Percentiles rank a stretch among this genome's conserved stretches.
phyloP scores from a whole-genome alignment of 2,888 invertebrate genomes.

The Aplocera efformata region DNA sequence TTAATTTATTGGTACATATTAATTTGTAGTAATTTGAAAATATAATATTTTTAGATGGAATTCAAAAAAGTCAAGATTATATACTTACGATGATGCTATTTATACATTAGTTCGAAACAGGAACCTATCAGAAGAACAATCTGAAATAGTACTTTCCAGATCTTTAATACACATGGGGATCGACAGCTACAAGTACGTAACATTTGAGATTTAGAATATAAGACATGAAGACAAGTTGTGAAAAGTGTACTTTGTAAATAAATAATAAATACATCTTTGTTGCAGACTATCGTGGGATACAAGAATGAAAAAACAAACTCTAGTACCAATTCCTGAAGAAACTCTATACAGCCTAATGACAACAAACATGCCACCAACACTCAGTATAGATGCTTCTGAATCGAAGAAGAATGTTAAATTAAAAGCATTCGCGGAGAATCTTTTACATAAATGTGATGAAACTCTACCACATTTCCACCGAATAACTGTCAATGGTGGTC shows the following conservation, averaged over 20 bases:
- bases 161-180: constrained; percentile 57
- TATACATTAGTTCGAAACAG: constrained; percentile 59
- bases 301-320: constrained; percentile 43
- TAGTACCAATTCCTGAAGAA: constrained; percentile 39
- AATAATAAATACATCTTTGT: not conserved
- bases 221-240: no score
- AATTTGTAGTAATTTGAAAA: no score
- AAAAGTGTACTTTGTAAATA: no score
- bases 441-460: constrained; percentile 37
- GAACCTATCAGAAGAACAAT: constrained; percentile 63
- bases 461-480: constrained; percentile 34
- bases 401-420: constrained; percentile 20
- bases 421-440: constrained; percentile 30
- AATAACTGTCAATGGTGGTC: constrained; percentile 68
- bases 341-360: constrained; percentile 36
- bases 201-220: not conserved
- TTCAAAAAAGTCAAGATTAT: constrained; percentile 32
- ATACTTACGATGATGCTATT: constrained; percentile 56
- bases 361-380: constrained; percentile 41
- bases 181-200: constrained; percentile 58
- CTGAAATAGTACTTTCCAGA: constrained; percentile 68
- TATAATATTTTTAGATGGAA: constrained; percentile 35
- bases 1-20: no score
- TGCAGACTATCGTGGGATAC: constrained; percentile 53
- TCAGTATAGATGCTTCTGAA: constrained; percentile 41